Evolutionary conservation across 2,113 vertebrate species (phyloP).

Genomic region (Campylomormyrus tamandua): DNA sequence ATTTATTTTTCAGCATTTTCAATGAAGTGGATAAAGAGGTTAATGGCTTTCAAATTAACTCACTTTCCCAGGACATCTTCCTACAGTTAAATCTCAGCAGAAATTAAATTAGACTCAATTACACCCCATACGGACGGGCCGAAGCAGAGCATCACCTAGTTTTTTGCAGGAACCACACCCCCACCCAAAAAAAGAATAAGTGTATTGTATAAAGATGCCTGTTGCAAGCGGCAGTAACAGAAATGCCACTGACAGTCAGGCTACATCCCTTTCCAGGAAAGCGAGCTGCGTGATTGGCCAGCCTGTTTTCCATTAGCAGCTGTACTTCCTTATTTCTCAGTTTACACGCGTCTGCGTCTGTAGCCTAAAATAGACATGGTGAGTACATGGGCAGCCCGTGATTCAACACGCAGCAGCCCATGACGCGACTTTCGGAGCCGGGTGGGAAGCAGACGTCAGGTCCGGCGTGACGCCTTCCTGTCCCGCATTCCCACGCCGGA

Average conservation of each 20-base stretch:
- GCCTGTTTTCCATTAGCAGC: slow-evolving; percentile 46
- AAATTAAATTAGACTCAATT: background rate
- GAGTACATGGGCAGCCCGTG: background rate
- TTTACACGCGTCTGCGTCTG: slow-evolving; percentile 20
- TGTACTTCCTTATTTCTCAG: slow-evolving; percentile 48
- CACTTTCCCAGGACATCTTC: background rate
- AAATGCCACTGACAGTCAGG: background rate
- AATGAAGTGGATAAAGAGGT: background rate
- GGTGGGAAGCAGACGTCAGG: background rate
- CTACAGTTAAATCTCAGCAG: background rate
- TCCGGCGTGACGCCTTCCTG: background rate
- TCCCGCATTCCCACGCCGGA: background rate
- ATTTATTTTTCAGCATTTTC: background rate
- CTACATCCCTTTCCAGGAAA: background rate
- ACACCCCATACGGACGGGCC: background rate
- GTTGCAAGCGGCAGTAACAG: background rate
- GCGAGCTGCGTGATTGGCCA: background rate
- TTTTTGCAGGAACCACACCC: background rate
- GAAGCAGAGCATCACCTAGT: background rate
- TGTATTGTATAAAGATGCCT: background rate
- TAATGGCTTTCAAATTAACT: background rate
- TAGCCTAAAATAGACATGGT: slow-evolving; percentile 21
- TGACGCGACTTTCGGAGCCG: background rate
- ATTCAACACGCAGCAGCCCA: slow-evolving; percentile 6
- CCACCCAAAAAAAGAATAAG: background rate